These are phyloP conservation scores for Syrmaticus mikado DNA, from an alignment of 2,113 vertebrate genomes.

Conservation along the genomic window DNA sequence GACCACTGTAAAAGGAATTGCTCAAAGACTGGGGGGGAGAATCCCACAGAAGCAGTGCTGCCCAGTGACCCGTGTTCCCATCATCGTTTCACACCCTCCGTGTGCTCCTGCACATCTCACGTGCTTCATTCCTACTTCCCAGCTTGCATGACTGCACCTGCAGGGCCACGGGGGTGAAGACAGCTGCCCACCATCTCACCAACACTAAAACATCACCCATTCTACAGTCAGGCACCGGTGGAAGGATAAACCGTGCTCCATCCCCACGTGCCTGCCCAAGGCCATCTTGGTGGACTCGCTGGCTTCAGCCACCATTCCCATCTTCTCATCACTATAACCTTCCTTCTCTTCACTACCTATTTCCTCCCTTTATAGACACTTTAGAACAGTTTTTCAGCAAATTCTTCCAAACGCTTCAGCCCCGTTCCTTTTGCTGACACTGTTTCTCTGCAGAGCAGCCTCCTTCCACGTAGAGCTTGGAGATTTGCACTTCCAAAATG, in stretches of 20 bases:
- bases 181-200: not conserved
- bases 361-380: not conserved
- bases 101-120: not conserved
- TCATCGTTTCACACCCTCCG: not conserved
- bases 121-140: not conserved
- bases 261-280: not conserved
- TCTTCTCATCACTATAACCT: not conserved
- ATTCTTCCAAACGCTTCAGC: not conserved
- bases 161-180: not conserved
- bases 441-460: not conserved
- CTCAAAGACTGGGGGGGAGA: not conserved
- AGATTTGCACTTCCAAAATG: not conserved
- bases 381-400: not conserved
- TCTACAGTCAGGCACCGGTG: not conserved
- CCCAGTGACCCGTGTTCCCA: not conserved
- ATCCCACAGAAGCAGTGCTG: fast-evolving
- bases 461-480: not conserved
- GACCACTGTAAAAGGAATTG: not conserved
- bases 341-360: not conserved
- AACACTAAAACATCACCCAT: not conserved
- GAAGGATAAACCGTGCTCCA: not conserved
- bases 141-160: not conserved
- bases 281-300: not conserved
- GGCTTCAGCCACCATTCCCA: not conserved
- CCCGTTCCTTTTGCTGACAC: not conserved